Evolutionary conservation across 2,888 invertebrate species (phyloP).

Genomic region (Strigamia transsilvanica): DNA sequence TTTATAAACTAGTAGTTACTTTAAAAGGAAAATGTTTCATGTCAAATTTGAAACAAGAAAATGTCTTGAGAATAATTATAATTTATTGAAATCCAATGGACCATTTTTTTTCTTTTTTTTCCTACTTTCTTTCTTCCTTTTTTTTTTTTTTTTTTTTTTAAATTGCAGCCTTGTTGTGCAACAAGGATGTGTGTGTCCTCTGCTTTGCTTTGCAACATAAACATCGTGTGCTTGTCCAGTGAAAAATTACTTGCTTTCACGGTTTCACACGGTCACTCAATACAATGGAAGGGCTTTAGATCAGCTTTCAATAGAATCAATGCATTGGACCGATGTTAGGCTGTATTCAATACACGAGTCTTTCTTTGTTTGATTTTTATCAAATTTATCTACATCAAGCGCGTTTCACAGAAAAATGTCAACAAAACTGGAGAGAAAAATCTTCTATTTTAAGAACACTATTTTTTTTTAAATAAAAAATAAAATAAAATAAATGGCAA

Average conservation of each 20-base stretch:
- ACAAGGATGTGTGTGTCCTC: background rate
- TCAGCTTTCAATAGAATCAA: background rate
- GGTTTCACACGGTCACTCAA: background rate
- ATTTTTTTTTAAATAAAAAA: too few species aligned
- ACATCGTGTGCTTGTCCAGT: conserved; percentile 37
- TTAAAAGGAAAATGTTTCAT: too few species aligned
- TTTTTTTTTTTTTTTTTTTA: background rate
- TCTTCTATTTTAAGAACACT: background rate
- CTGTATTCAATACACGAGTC: background rate
- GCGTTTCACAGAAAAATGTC: background rate
- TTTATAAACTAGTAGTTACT: background rate
- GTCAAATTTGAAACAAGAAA: too few species aligned
- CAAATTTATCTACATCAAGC: background rate
- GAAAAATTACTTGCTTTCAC: conserved; percentile 9
- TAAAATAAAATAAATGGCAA: too few species aligned
- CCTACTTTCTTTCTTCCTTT: too few species aligned
- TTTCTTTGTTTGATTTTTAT: background rate
- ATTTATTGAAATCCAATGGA: too few species aligned
- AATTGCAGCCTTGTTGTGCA: background rate
- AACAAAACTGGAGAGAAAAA: background rate
- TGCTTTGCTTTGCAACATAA: background rate
- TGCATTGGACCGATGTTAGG: background rate
- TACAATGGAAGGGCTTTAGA: conserved; percentile 6
- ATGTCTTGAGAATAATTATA: too few species aligned
- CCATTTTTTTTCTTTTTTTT: background rate